Conservation (phyloP, 2,888 invertebrate species). For the Malacosoma neustria region DNA sequence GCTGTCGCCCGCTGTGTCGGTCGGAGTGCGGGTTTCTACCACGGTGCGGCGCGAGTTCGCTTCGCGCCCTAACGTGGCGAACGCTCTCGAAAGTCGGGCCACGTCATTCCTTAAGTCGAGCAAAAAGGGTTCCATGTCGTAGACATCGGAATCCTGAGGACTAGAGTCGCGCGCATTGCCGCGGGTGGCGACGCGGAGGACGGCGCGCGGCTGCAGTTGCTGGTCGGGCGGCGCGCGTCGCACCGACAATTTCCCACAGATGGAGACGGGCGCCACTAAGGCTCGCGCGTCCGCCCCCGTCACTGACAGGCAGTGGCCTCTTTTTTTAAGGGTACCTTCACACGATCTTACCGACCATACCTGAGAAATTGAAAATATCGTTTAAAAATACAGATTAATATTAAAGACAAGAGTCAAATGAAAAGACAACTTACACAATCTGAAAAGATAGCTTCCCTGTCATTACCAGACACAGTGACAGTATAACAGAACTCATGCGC, state of each 20-base stretch:
- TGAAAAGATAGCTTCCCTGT: conserved; percentile 63
- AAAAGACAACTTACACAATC: conserved; percentile 45
- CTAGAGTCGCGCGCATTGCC: conserved; percentile 23
- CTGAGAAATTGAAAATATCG: conserved; percentile 21
- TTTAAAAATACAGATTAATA: neutral
- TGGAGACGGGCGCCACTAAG: conserved; percentile 32
- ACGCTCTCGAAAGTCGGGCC: conserved; percentile 44
- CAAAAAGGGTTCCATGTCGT: conserved; percentile 41
- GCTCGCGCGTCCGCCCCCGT: conserved; percentile 45
- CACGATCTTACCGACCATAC: conserved; percentile 63
- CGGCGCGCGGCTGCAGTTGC: conserved; percentile 50
- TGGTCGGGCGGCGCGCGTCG: conserved; percentile 44
- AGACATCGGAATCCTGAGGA: conserved; percentile 17
- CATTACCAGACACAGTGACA: conserved; percentile 60
- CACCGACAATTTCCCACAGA: conserved; percentile 47
- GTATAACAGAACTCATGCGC: conserved; percentile 55
- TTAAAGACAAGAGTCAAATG: too few relatives aligned
- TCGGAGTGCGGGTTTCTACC: conserved; percentile 19
- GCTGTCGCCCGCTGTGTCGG: conserved; percentile 9
- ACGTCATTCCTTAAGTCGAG: conserved; percentile 53
- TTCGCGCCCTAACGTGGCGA: conserved; percentile 47
- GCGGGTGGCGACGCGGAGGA: conserved; percentile 56
- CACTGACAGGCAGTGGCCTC: conserved; percentile 49
- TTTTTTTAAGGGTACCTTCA: conserved; percentile 58
- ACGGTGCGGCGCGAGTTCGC: conserved; percentile 36